These are phyloP conservation scores for Perizoma affinitatum DNA, from an alignment of 2,888 invertebrate species.

Conservation along the genomic window DNA sequence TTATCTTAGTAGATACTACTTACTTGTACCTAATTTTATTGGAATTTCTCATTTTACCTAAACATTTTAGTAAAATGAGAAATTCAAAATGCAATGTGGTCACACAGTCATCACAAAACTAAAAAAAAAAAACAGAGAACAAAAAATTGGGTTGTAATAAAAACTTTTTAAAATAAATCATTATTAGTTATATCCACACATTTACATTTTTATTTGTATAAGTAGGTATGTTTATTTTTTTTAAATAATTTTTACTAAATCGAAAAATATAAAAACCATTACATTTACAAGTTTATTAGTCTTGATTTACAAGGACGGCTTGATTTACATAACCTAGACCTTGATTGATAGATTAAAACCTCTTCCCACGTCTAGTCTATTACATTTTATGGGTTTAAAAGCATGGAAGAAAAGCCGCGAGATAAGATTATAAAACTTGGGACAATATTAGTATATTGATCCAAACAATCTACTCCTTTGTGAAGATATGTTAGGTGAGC, in stretches of 20 bases:
- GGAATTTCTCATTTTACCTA: slow-evolving; percentile 9
- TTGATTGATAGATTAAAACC: slow-evolving; percentile 9
- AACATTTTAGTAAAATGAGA: neutral
- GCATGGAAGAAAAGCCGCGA: slow-evolving; percentile 14
- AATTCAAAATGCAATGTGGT: too few relatives aligned
- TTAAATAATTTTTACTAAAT: too few relatives aligned
- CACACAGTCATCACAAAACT: too few relatives aligned
- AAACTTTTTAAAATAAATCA: too few relatives aligned
- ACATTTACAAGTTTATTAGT: too few relatives aligned
- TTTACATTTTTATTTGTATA: too few relatives aligned
- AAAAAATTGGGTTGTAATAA: too few relatives aligned
- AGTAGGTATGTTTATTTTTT: too few relatives aligned
- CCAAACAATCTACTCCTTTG: slow-evolving; percentile 20
- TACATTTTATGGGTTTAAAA: slow-evolving; percentile 8
- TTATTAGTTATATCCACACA: too few relatives aligned
- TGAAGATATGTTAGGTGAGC: neutral
- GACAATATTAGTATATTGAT: slow-evolving; percentile 31
- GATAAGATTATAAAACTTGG: slow-evolving; percentile 6
- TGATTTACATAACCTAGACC: slow-evolving; percentile 13
- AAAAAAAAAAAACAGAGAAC: too few relatives aligned
- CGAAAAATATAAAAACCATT: too few relatives aligned
- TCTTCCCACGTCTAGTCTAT: slow-evolving; percentile 23
- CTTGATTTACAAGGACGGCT: neutral
- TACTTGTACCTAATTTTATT: too few relatives aligned
- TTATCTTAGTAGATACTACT: slow-evolving; percentile 9